A percentile compares a stretch with the other conserved stretches of the same genome.
These are phyloP conservation scores for Athalia cordata DNA, from an alignment of 2,888 invertebrate species.

Conservation along the genomic window DNA sequence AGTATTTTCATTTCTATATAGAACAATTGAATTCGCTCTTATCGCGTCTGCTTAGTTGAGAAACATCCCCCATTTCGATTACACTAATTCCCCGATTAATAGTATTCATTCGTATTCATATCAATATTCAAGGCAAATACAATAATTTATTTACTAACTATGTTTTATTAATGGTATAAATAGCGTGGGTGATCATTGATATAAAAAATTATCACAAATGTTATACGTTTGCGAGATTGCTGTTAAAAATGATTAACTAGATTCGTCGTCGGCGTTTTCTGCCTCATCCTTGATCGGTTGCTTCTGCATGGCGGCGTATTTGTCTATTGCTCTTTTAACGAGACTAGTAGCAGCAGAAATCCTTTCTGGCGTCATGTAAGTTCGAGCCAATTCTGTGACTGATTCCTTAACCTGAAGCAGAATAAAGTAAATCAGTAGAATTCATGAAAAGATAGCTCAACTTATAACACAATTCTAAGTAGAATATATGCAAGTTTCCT, in stretches of 20 bases:
- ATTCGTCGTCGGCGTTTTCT: constrained; percentile 8
- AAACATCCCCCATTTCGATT: too few species aligned
- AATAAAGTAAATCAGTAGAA: constrained; percentile 4
- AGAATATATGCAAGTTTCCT: too few species aligned
- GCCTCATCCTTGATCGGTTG: constrained; percentile 41
- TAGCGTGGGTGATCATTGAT: constrained; percentile 34
- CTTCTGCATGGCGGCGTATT: constrained; percentile 70
- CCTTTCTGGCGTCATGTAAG: constrained; percentile 77
- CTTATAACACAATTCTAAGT: neutral
- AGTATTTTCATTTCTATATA: too few species aligned
- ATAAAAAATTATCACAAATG: neutral
- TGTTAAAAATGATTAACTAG: neutral
- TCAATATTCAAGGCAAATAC: neutral
- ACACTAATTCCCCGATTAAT: too few species aligned
- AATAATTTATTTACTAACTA: constrained; percentile 4
- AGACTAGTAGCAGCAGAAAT: constrained; percentile 78
- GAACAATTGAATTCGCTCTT: too few species aligned
- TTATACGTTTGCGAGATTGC: neutral
- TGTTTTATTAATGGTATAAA: constrained; percentile 37
- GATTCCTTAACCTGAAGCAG: constrained; percentile 55
- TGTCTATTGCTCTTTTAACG: constrained; percentile 79
- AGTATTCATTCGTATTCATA: neutral
- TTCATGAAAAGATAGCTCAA: neutral
- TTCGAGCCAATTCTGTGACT: constrained; percentile 75
- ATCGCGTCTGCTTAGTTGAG: too few species aligned